These are phyloP conservation scores for Zootoca vivipara DNA, from an alignment of 2,113 vertebrate species.

Conservation along the genomic window DNA sequence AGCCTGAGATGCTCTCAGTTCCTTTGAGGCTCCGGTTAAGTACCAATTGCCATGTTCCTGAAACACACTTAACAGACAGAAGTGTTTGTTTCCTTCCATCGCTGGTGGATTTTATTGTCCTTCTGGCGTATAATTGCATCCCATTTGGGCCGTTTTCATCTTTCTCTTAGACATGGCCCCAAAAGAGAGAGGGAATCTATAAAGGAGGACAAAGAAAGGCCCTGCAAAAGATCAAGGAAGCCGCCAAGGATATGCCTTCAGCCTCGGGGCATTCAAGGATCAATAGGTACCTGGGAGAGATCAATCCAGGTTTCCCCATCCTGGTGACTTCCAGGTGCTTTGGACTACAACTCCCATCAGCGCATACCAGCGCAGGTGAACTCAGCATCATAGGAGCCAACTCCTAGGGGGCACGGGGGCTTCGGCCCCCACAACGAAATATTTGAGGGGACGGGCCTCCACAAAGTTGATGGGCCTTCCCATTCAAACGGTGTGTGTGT, in stretches of 20 bases:
- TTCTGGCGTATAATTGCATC: not conserved
- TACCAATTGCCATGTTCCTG: not conserved
- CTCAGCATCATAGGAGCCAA: too few relatives aligned
- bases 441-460: too few relatives aligned
- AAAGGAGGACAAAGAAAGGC: not conserved
- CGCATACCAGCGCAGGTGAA: too few relatives aligned
- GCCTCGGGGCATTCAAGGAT: too few relatives aligned
- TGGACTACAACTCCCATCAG: too few relatives aligned
- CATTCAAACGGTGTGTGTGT: too few relatives aligned
- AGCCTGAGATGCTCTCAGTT: not conserved
- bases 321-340: too few relatives aligned
- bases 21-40: not conserved
- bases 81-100: not conserved
- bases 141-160: not conserved
- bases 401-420: too few relatives aligned
- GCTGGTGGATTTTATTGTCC: not conserved
- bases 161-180: not conserved
- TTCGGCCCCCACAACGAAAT: too few relatives aligned
- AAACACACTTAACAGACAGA: not conserved
- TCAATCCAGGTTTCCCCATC: too few relatives aligned
- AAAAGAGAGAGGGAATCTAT: not conserved
- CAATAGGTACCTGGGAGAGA: not conserved
- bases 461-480: too few relatives aligned
- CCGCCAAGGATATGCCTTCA: accelerated
- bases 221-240: not conserved